These are phyloP conservation scores for Carposina sasakii DNA, from an alignment of 1,140 invertebrate genomes.

Conservation along the genomic window DNA sequence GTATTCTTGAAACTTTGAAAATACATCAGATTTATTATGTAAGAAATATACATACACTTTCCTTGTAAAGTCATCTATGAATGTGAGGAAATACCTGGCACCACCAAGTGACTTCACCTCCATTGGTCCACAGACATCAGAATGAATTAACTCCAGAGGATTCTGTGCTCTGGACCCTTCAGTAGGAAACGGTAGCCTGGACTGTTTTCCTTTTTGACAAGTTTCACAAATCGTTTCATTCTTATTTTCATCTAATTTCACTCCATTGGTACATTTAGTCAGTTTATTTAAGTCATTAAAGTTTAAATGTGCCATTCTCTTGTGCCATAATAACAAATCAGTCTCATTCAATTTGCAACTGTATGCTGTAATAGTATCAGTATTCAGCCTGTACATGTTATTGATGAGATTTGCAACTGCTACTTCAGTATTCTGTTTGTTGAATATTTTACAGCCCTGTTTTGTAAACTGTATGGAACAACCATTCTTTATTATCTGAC, in stretches of 20 bases:
- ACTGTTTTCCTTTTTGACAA: background rate
- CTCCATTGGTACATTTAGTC: background rate
- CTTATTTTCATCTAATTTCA: background rate
- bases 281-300: background rate
- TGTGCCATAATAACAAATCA: background rate
- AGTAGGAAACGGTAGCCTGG: background rate
- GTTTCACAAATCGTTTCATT: background rate
- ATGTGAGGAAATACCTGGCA: background rate
- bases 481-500: too few species aligned
- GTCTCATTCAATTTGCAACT: too few species aligned
- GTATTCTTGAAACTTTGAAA: too few species aligned
- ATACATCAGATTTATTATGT: too few species aligned
- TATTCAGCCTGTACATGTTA: too few species aligned
- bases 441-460: too few species aligned
- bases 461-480: too few species aligned
- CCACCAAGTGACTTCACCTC: background rate
- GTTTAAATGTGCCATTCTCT: background rate
- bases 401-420: too few species aligned
- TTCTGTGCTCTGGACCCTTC: background rate
- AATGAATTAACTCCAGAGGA: background rate
- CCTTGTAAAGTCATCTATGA: background rate
- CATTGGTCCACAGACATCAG: background rate
- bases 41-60: background rate
- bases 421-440: too few species aligned
- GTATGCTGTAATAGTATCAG: too few species aligned